Evolutionary conservation across 2,797 vertebrate genomes (phyloP).

Genomic region (Phoeniculus purpureus): DNA sequence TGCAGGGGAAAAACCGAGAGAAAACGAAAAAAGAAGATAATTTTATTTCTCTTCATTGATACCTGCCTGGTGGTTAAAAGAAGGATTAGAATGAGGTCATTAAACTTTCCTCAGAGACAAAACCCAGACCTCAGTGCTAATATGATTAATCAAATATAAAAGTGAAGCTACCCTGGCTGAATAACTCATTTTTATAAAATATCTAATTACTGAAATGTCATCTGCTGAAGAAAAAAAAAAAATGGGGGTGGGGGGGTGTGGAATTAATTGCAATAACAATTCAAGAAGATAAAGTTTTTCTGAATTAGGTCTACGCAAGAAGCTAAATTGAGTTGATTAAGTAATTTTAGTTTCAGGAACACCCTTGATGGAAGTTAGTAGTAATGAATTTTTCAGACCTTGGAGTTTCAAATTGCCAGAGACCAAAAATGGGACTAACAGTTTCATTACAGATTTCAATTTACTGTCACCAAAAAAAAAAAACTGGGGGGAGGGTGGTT

Average conservation of each 20-base stretch:
- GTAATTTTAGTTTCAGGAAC: slow-evolving; percentile 72
- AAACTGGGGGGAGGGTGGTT: too few species aligned
- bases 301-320: slow-evolving; percentile 71
- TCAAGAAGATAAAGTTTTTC: slow-evolving; percentile 74
- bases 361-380: slow-evolving; percentile 64
- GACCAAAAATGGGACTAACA: not conserved
- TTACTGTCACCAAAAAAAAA: slow-evolving; percentile 22
- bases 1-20: not conserved
- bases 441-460: slow-evolving; percentile 58
- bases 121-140: slow-evolving; percentile 69
- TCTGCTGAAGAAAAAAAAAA: slow-evolving; percentile 46
- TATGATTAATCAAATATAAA: slow-evolving; percentile 79
- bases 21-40: not conserved
- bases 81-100: slow-evolving; percentile 76
- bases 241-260: not conserved
- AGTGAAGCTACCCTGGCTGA: slow-evolving; percentile 70
- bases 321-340: slow-evolving; percentile 76
- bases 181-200: slow-evolving; percentile 76
- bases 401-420: slow-evolving; percentile 59
- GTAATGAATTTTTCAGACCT: slow-evolving; percentile 72
- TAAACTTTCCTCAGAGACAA: slow-evolving; percentile 73
- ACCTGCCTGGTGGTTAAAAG: slow-evolving; percentile 66
- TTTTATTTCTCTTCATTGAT: slow-evolving; percentile 72
- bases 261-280: slow-evolving; percentile 78
- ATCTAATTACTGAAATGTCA: slow-evolving; percentile 77